Conservation (phyloP, 2,113 vertebrate species). For the Glaucomys volans region DNA sequence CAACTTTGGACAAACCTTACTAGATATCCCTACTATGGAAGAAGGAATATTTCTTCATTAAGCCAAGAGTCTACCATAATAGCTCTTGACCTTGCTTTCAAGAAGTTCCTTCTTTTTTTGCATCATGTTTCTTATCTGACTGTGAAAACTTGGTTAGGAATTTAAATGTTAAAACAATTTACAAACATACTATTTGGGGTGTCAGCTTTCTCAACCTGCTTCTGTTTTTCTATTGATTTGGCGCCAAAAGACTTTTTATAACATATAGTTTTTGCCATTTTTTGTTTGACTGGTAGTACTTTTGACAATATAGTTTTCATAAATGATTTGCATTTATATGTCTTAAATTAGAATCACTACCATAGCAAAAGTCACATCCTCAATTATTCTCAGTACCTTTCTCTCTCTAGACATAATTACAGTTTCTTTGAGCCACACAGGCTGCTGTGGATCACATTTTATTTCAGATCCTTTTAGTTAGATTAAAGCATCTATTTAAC, state of each 20-base stretch:
- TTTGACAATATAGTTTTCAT: not conserved
- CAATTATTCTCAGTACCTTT: not conserved
- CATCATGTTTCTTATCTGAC: not conserved
- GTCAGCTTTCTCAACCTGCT: not conserved
- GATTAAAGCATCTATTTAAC: not conserved
- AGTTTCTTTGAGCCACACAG: not conserved
- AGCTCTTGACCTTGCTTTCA: not conserved
- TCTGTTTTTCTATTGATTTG: not conserved
- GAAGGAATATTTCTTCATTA: not conserved
- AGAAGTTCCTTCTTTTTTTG: not conserved
- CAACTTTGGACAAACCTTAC: not conserved
- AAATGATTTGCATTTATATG: not conserved
- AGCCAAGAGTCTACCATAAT: not conserved
- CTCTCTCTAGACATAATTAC: not conserved
- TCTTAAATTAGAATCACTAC: slow-evolving; percentile 5
- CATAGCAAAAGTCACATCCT: not conserved
- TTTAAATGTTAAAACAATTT: not conserved
- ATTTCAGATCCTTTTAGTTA: not conserved
- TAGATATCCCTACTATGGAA: not conserved
- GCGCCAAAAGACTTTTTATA: not conserved
- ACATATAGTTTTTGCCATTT: not conserved
- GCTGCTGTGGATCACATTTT: not conserved
- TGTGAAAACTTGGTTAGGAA: not conserved
- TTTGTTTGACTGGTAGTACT: not conserved
- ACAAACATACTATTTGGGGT: not conserved